Evolutionary conservation across 2,113 vertebrate species (phyloP).

Genomic region (Carassius auratus): DNA sequence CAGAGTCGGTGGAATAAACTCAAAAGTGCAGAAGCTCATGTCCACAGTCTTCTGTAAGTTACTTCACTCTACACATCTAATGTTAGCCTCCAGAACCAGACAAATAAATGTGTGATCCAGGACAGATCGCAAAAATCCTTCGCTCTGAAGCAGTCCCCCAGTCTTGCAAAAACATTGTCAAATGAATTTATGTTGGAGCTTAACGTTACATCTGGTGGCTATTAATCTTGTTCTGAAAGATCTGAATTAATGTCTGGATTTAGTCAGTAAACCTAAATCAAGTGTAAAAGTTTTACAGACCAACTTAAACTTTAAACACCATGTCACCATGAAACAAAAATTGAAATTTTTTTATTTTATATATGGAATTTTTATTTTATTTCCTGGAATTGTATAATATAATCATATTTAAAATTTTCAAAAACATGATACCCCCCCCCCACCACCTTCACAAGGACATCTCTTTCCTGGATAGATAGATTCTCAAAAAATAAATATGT

Average conservation of each 20-base stretch:
- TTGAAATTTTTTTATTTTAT: neutral
- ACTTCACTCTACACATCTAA: neutral
- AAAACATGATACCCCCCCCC: too few species aligned
- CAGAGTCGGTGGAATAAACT: constrained; percentile 95
- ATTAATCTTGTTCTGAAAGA: neutral
- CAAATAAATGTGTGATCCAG: neutral
- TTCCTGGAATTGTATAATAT: too few species aligned
- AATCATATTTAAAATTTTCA: too few species aligned
- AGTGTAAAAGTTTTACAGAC: neutral
- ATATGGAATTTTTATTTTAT: neutral
- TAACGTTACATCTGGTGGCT: neutral
- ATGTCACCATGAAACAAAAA: neutral
- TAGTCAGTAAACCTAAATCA: neutral
- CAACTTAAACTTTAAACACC: neutral
- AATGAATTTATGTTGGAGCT: too few species aligned
- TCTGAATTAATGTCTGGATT: too few species aligned
- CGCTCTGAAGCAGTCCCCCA: neutral
- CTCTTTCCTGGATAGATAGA: too few species aligned
- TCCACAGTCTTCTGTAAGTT: constrained; percentile 89
- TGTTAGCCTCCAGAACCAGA: neutral
- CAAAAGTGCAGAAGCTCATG: constrained; percentile 97
- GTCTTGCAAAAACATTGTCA: neutral
- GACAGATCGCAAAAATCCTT: neutral
- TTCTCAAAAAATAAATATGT: too few species aligned
- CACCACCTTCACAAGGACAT: too few species aligned